Percentiles rank a stretch among this genome's conserved stretches.
phyloP scores from a whole-genome alignment of 2,888 invertebrate species.

The Ferrisia virgata region DNA sequence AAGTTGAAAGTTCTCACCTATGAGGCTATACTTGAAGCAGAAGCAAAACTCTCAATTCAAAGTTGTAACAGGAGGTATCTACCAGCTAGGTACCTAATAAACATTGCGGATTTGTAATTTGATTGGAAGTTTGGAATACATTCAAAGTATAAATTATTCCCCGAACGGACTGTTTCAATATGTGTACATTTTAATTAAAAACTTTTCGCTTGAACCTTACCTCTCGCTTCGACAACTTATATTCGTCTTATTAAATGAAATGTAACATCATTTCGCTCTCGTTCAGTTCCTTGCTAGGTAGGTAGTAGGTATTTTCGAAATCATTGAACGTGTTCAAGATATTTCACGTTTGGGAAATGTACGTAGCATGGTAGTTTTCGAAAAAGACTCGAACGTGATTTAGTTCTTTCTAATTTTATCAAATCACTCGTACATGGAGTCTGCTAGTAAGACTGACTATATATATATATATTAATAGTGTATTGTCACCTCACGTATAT shows the following conservation, averaged over 20 bases:
- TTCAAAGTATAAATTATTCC: neutral
- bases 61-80: too few relatives aligned
- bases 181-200: conserved; percentile 1
- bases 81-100: neutral
- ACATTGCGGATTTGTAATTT: neutral
- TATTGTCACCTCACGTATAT: neutral
- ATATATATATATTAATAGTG: neutral
- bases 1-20: neutral
- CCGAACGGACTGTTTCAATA: neutral
- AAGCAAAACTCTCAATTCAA: neutral
- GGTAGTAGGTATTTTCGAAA: too few relatives aligned
- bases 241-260: neutral
- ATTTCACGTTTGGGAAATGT: conserved; percentile 1
- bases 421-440: neutral
- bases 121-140: neutral
- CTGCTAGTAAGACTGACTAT: neutral
- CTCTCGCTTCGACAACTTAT: neutral
- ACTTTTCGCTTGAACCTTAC: neutral
- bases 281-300: neutral
- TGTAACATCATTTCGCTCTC: neutral
- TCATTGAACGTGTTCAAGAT: neutral
- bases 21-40: neutral
- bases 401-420: neutral
- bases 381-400: neutral
- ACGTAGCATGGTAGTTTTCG: too few relatives aligned